These are phyloP conservation scores for Hirundo rustica DNA, from an alignment of 2,797 vertebrate genomes.

Conservation along the genomic window DNA sequence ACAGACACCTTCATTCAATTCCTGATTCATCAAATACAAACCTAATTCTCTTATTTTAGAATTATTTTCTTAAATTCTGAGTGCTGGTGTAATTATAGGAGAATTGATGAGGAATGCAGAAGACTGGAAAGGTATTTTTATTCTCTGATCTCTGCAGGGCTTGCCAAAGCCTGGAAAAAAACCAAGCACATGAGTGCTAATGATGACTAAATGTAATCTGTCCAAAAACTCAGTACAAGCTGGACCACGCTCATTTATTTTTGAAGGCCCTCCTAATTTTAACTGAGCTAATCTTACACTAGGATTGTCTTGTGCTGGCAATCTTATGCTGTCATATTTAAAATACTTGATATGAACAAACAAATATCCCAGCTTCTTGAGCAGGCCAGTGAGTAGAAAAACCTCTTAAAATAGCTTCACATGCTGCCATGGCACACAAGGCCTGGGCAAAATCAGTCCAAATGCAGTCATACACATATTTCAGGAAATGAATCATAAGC, in stretches of 20 bases:
- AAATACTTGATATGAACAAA: not conserved
- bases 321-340: not conserved
- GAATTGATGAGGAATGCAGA: not conserved
- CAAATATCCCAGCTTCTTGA: not conserved
- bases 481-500: not conserved
- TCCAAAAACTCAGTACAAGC: not conserved
- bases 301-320: not conserved
- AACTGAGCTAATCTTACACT: not conserved
- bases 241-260: not conserved
- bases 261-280: not conserved
- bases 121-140: not conserved
- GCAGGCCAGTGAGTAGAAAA: not conserved
- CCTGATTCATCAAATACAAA: conserved; percentile 13
- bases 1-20: conserved; percentile 7
- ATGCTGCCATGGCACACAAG: not conserved
- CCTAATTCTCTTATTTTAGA: not conserved
- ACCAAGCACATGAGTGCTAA: not conserved
- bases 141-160: not conserved
- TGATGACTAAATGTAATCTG: not conserved
- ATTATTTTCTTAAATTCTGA: not conserved
- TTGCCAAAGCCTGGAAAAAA: not conserved
- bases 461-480: not conserved
- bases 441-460: not conserved
- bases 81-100: not conserved
- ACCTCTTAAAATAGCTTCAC: not conserved